Evolutionary conservation across 2,113 vertebrate genomes (phyloP).

Genomic region (Peromyscus maniculatus): DNA sequence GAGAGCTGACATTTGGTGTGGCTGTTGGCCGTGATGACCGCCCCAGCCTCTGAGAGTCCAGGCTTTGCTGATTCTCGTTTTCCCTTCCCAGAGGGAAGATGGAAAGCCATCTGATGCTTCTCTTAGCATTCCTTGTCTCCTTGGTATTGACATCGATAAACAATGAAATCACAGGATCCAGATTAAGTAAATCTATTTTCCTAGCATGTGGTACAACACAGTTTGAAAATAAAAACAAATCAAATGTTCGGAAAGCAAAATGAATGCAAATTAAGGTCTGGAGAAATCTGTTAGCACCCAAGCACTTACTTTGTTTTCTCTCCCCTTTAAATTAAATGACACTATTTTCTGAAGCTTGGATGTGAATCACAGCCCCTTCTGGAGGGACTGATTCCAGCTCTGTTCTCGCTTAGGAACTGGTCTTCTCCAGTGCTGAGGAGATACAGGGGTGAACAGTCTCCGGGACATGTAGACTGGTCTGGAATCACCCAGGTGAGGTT

Average conservation of each 20-base stretch:
- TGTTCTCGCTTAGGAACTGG: constrained; percentile 60
- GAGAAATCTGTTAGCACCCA: constrained; percentile 61
- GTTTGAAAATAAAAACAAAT: constrained; percentile 82
- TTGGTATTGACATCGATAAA: background rate
- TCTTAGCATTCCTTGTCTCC: background rate
- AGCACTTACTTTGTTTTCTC: constrained; percentile 42
- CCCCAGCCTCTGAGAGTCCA: background rate
- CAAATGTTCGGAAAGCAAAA: constrained; percentile 67
- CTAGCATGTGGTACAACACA: constrained; percentile 72
- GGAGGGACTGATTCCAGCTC: constrained; percentile 39
- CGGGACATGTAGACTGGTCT: background rate
- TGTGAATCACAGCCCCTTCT: constrained; percentile 54
- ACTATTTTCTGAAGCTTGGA: constrained; percentile 56
- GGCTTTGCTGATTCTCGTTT: background rate
- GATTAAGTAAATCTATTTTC: constrained; percentile 60
- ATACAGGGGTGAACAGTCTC: background rate
- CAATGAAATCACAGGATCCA: background rate
- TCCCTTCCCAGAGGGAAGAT: background rate
- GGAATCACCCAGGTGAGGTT: background rate
- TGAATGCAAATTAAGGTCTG: constrained; percentile 76
- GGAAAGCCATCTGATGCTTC: background rate
- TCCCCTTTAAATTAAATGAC: constrained; percentile 37
- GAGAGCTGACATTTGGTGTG: background rate
- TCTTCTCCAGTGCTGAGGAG: background rate
- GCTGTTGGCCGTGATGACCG: background rate